Evolutionary conservation across 2,888 invertebrate genomes (phyloP), one percentile per base, ranked within the genome.

Genomic region (Drosophila leonis): DNA sequence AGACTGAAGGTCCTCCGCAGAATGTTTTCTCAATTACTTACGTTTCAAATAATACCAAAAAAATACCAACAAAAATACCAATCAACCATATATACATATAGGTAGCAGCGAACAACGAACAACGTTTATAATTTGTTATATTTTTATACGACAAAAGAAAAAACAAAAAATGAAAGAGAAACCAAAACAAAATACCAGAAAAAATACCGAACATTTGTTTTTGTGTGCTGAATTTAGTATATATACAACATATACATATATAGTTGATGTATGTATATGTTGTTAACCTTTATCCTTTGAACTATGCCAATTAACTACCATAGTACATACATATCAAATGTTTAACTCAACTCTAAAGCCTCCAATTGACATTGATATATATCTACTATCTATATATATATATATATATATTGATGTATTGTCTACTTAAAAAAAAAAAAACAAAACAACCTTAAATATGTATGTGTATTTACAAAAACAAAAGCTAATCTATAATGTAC

Each of bases 1-100:
- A 90, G 86, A 87, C 86, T 87, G 86, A 87, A 90, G 86, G 86
- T 87, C 86, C 86, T 87, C 90, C 85, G 90, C 86, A 85, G 75
- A 75, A 90, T 83, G 85, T 88, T 76, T 89, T 81, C 79, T 71
- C 73, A 73, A 66, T 81, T 63, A 69, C 72, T 84, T 80, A 64
- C 41, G 29, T 64, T 78, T 84, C 61, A 31, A 63, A 49, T 12
- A 39, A 54, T 39, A 54, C 35, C 15, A 49, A 29, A 52, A 65
- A 56, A 35, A 65, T 55, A 27, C 20, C 27, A 44, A 24, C 18
- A 54, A 59, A 51, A 71, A 48, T 59, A 59, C 61, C 71, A 77
- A 75, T 75, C 77, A 80, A 73, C 59, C 65, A 49, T 49, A 49
- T 9, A 49, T 49, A 71, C 56, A 72, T 73, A 82, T 65, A 79